Percentiles rank a stretch among this genome's conserved stretches.
Conservation (phyloP, 2,113 vertebrate species). For the Apus apus region DNA sequence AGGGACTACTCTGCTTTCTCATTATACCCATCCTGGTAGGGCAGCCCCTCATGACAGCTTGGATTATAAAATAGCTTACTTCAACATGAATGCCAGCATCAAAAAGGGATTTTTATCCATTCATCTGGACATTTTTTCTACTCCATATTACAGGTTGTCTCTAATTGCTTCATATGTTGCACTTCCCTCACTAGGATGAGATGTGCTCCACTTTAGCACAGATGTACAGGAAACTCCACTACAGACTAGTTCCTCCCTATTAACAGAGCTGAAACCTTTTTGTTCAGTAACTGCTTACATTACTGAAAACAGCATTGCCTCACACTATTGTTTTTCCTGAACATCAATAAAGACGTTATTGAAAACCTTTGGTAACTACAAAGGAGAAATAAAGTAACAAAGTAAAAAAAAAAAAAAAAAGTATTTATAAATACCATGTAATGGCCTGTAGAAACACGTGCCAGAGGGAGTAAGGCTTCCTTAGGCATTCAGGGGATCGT, state of each 20-base stretch:
- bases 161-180: not conserved
- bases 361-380: not conserved
- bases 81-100: not conserved
- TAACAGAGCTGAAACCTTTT: not conserved
- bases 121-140: not conserved
- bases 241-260: not conserved
- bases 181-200: not conserved
- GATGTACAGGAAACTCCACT: slow-evolving; percentile 40
- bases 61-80: not conserved
- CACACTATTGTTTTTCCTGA: not conserved
- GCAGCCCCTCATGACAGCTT: not conserved
- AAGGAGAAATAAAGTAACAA: not conserved
- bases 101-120: not conserved
- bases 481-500: not conserved
- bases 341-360: not conserved
- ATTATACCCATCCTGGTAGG: not conserved
- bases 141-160: not conserved
- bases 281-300: not conserved
- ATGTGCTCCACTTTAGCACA: slow-evolving; percentile 1
- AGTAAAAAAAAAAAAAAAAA: not conserved
- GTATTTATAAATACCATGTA: not conserved
- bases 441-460: not conserved
- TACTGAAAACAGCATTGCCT: not conserved
- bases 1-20: not conserved
- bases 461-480: not conserved